These are phyloP conservation scores for Sciurus carolinensis DNA, from an alignment of 2,797 vertebrate species.

Conservation along the genomic window DNA sequence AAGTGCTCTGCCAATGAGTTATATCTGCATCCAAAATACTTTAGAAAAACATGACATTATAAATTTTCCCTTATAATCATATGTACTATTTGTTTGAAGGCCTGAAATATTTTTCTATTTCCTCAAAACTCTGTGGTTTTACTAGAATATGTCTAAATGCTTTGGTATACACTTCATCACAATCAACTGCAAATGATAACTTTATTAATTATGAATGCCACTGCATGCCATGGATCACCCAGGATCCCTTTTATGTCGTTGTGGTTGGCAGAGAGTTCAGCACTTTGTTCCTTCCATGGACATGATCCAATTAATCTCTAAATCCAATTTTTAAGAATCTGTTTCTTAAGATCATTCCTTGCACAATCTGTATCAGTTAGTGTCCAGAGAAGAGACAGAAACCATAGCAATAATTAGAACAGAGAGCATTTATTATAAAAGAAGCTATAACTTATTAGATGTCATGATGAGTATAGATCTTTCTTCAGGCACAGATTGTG, in stretches of 20 bases:
- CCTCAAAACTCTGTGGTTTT: slow-evolving; percentile 9
- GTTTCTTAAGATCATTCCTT: not conserved
- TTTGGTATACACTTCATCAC: not conserved
- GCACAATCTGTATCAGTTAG: not conserved
- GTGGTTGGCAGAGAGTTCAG: not conserved
- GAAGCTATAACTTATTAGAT: not conserved
- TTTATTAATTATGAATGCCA: not conserved
- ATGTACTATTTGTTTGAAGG: not conserved
- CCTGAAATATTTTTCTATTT: not conserved
- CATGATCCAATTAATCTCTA: not conserved
- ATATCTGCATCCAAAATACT: too few relatives aligned
- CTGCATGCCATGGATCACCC: not conserved
- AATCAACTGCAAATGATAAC: not conserved
- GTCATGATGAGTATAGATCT: not conserved
- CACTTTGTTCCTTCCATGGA: not conserved
- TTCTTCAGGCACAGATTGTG: not conserved
- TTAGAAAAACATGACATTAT: slow-evolving; percentile 22
- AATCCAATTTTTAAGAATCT: not conserved
- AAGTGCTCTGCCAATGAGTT: too few relatives aligned
- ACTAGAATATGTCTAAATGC: not conserved
- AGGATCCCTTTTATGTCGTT: not conserved
- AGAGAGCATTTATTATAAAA: slow-evolving; percentile 21
- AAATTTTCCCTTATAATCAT: not conserved
- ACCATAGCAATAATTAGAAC: not conserved
- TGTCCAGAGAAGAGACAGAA: slow-evolving; percentile 21